Evolutionary conservation across 2,113 vertebrate genomes (phyloP).

Genomic region (Syrrhaptes paradoxus): DNA sequence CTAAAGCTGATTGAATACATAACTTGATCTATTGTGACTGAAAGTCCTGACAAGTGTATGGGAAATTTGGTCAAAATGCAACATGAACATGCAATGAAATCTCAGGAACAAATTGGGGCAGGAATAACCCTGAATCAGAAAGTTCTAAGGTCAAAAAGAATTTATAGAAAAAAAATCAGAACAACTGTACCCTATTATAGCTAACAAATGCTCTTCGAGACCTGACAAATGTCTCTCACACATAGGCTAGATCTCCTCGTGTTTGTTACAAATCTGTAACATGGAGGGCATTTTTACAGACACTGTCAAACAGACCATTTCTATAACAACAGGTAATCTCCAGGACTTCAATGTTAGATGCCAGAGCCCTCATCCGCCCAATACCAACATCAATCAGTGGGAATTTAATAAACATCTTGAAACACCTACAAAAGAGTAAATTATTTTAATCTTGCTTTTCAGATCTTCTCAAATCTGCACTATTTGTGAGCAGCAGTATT

Average conservation of each 20-base stretch:
- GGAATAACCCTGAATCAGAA: not conserved
- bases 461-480: not conserved
- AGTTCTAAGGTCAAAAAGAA: not conserved
- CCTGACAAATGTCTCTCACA: not conserved
- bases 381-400: not conserved
- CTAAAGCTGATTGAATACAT: not conserved
- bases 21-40: not conserved
- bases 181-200: not conserved
- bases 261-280: conserved; percentile 1
- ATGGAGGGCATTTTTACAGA: conserved; percentile 9
- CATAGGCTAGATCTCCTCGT: not conserved
- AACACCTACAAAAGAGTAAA: not conserved
- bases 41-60: not conserved
- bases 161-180: not conserved
- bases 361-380: conserved; percentile 29
- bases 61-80: not conserved
- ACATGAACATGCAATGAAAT: rapidly evolving
- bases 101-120: not conserved
- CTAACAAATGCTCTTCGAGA: not conserved
- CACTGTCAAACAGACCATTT: conserved; percentile 17
- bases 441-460: not conserved
- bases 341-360: not conserved
- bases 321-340: not conserved
- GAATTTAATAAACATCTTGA: conserved; percentile 1
- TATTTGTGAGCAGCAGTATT: not conserved